Evolutionary conservation across 2,113 vertebrate species (phyloP).

Genomic region (Aptenodytes forsteri): DNA sequence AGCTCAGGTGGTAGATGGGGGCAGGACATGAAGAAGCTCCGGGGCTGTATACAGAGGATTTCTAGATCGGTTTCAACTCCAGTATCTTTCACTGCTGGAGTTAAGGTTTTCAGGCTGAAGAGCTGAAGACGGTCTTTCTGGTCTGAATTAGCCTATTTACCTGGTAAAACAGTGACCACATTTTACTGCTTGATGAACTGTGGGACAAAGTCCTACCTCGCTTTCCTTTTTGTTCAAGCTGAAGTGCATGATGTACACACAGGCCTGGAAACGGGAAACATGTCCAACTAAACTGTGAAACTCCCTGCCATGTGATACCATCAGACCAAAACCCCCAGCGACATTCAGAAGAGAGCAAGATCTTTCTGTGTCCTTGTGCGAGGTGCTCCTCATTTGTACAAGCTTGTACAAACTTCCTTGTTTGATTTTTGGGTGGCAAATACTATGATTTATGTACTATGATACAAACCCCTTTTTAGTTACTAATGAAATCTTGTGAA

Average conservation of each 20-base stretch:
- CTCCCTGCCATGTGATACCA: background rate
- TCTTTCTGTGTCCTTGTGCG: background rate
- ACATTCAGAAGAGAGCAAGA: background rate
- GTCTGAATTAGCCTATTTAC: background rate
- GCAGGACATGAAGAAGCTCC: background rate
- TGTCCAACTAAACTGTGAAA: background rate
- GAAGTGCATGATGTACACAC: background rate
- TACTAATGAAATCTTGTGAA: background rate
- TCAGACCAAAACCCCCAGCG: background rate
- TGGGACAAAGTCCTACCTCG: background rate
- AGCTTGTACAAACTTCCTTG: background rate
- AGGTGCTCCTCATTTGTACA: background rate
- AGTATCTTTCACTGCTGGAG: background rate
- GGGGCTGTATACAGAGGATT: background rate
- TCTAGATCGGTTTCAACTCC: background rate
- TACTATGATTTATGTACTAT: background rate
- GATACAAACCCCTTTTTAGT: background rate
- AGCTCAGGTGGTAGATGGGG: background rate
- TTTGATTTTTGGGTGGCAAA: background rate
- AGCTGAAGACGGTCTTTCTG: background rate
- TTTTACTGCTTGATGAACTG: background rate
- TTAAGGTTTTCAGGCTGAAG: background rate
- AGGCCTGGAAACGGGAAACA: background rate
- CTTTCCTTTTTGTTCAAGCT: background rate
- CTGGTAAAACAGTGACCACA: background rate